Base-by-base conservation (phyloP, 2,888 invertebrate species). In the Cerceris rybyensis region DNA sequence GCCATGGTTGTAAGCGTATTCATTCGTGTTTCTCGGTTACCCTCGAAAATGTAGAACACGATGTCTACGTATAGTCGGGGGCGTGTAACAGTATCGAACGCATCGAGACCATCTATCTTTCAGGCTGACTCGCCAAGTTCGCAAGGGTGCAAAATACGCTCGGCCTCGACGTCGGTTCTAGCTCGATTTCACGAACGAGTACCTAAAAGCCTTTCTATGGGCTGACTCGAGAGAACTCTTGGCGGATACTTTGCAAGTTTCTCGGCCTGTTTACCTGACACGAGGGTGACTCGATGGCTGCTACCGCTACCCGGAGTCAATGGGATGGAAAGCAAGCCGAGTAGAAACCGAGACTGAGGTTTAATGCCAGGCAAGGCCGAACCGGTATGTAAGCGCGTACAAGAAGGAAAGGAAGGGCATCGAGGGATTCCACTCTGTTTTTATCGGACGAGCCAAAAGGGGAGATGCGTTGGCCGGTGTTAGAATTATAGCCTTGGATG, bases 221-320 rank as follows among this genome's bases (percentile, higher is more conserved):
- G 66, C 75, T 60, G 72, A 74, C 67, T 75, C 78, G 59, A 80
- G 81, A 83, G 63, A 69, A 87, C 85, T 87, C 87, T 88, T 86
- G 84, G 83, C 82, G 88, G 86, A 88, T 88, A 89, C 89, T 91
- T 90, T 88, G 88, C 91, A 86, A 91, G 89, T 90, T 88, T 85
- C 86, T 79, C 88, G 86, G 75, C 88, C 87, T 91, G 88, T 90
- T 91, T 91, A 90, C 91, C 90, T 90, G 90, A 85, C 83, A 85
- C 79, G 80, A 65, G 76, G 82, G 80, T 81, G 85, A 82, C 83
- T 83, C 79, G 82, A 77, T 78, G 68, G 65, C 1, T 43, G 67
- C 77, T 77, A 78, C 86, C 83, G 80, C 81, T 81, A 73, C 78
- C 78, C 82, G 78, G 69, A 87, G 90, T 89, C 91, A 91, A 91